Evolutionary conservation across 2,113 vertebrate species (phyloP), one percentile per base, ranked within the genome.

Genomic region (Alosa alosa): DNA sequence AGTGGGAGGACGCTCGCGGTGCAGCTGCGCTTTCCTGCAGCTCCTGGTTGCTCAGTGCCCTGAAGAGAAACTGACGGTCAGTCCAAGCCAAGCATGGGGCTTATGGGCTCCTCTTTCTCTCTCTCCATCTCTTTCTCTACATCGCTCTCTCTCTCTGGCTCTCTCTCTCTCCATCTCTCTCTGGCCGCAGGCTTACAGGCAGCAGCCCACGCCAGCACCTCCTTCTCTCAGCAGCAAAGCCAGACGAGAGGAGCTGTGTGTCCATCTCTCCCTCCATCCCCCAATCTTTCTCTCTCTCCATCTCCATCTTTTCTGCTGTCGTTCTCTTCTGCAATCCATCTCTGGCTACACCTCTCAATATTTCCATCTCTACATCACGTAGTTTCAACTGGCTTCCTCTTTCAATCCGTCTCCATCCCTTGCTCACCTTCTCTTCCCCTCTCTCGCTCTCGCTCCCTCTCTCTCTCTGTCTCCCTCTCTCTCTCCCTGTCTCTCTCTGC

Each of bases 1-100:
- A 91, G 90, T 88, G 91, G 91, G 91, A 89, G 83, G 84, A 89
- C 60, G 91, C 91, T 87, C 36, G 64, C 10, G 64, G 68, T 82
- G 81, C 64, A 47, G 82, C 82, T 87, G 82, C n/a, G 86, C 84
- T 87, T 86, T 88, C 85, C 85, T 86, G 84, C 81, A 86, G 78
- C 86, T 49, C 15, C 44, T 84, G 82, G 4, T 84, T 87, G 72
- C 60, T 25, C 18, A 64, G 84, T 50, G 82, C 87, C 86, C 87
- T 84, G 81, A 84, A 82, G 86, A 87, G 78, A 85, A 84, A 83
- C 82, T 68, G 87, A 78, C 47, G 83, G 81, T 72, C n/a, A 8
- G 25, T 72, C 84, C 84, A 46, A 78, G 60, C 75, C 84, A 87
- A 82, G 82, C 72, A 84, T 84, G 83, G 52, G 83, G 82, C 82